Evolutionary conservation across 2,888 invertebrate species (phyloP).

Genomic region (Hyalella azteca): DNA sequence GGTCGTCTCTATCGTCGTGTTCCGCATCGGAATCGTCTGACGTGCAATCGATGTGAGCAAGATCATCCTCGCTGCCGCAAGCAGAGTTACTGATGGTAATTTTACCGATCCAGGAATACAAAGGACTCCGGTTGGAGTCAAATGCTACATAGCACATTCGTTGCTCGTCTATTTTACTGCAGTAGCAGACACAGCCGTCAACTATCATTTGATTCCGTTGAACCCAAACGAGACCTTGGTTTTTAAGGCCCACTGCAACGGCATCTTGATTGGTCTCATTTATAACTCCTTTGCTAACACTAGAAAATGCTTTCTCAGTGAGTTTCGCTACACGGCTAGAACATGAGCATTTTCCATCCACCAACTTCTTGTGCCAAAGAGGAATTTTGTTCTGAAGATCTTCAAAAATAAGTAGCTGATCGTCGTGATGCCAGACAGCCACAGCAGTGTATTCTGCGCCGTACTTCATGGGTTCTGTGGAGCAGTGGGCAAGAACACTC

Average conservation of each 20-base stretch:
- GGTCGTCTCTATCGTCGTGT: background rate
- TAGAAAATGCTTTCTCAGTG: background rate
- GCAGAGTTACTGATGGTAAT: background rate
- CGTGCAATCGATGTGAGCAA: background rate
- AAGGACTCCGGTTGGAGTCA: background rate
- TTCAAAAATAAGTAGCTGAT: background rate
- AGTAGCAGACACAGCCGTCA: background rate
- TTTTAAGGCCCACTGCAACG: conserved; percentile 10
- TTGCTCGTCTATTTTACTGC: background rate
- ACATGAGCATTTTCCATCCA: background rate
- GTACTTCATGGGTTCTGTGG: background rate
- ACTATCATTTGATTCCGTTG: background rate
- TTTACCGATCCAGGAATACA: background rate
- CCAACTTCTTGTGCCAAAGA: background rate
- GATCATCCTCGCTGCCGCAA: background rate
- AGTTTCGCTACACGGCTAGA: background rate
- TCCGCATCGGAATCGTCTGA: conserved; percentile 20
- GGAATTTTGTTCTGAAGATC: conserved; percentile 3
- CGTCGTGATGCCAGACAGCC: conserved; percentile 4
- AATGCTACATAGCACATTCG: conserved; percentile 21
- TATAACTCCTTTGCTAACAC: background rate
- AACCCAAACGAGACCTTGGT: background rate
- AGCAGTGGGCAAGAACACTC: background rate
- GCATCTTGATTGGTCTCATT: background rate
- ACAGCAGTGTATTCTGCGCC: background rate